These are phyloP conservation scores for Selene dorsalis DNA, from an alignment of 2,797 vertebrate genomes.

Conservation along the genomic window DNA sequence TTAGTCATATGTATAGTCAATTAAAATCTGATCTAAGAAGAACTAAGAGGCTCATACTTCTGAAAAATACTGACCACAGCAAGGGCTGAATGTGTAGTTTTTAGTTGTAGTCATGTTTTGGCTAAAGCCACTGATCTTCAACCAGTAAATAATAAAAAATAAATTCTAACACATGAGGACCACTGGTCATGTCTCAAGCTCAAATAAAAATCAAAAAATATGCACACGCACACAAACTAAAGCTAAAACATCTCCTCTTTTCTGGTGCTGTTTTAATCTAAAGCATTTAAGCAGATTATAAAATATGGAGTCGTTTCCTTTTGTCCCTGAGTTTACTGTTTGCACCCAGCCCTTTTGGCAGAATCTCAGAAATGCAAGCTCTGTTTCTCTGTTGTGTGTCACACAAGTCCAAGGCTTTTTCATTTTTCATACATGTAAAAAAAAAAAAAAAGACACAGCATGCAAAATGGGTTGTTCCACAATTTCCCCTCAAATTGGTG, in stretches of 20 bases:
- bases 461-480: conserved; percentile 3
- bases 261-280: conserved; percentile 59
- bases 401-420: conserved; percentile 61
- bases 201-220: conserved; percentile 6
- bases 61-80: not conserved
- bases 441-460: conserved; percentile 24
- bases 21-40: too few species aligned
- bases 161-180: not conserved
- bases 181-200: conserved; percentile 7
- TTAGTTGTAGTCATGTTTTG: not conserved
- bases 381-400: conserved; percentile 42
- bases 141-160: too few species aligned
- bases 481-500: conserved; percentile 15
- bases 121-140: not conserved
- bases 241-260: conserved; percentile 12
- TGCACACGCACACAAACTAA: conserved; percentile 4
- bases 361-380: conserved; percentile 36
- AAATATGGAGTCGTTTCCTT: conserved; percentile 27
- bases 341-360: conserved; percentile 38
- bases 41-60: too few species aligned
- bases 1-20: too few species aligned
- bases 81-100: not conserved
- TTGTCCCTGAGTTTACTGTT: conserved; percentile 34
- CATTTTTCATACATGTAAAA: conserved; percentile 22
- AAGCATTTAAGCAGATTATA: conserved; percentile 52